Evolutionary conservation across 2,113 vertebrate genomes (phyloP), one percentile per base, ranked within the genome.

Genomic region (Polypterus senegalus): DNA sequence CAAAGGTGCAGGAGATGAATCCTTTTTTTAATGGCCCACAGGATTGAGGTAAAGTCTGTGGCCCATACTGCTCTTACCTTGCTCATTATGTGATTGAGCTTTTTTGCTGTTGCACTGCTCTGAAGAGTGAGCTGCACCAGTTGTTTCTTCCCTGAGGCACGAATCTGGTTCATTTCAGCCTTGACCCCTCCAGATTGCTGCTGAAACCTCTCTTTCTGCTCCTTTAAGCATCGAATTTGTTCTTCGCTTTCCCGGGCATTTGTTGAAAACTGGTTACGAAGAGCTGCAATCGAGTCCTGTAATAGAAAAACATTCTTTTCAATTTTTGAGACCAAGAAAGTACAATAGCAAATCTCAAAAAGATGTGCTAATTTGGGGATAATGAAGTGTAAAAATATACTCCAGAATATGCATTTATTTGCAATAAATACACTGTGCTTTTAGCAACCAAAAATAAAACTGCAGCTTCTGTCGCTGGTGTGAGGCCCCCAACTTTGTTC

Each of bases 111-210:
- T 3, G 81, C 68, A 1, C 66, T 61, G 63, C 86, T 88, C 64
- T 88, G 81, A 54, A 59, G 1, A 0, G 71, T 77, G 49, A 91
- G 88, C 0, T 63, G 76, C 47, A 80, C 68, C 56, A 92, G 80
- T 10, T 63, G 73, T 6, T 63, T 7, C 2, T 73, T 81, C 9
- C 85, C 79, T 3, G 46, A 4, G 1, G 51, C 58, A 60, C 71
- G 66, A 3, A 70, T 73, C 47, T 55, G 72, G 48, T 59, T 77
- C 73, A 84, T 69, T 54, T 81, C 74, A 1, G 46, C n/a, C 61
- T 84, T 87, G 3, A 91, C 76, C 68, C 81, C 80, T 45, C 69
- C 79, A 4, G 85, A 79, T 49, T 77, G 77, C 43, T 55, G 43
- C 0, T 80, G 65, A 43, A 79, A 63, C 1, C 73, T 57, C 0